Conservation (phyloP, 2,113 vertebrate species). For the Panurus biarmicus region DNA sequence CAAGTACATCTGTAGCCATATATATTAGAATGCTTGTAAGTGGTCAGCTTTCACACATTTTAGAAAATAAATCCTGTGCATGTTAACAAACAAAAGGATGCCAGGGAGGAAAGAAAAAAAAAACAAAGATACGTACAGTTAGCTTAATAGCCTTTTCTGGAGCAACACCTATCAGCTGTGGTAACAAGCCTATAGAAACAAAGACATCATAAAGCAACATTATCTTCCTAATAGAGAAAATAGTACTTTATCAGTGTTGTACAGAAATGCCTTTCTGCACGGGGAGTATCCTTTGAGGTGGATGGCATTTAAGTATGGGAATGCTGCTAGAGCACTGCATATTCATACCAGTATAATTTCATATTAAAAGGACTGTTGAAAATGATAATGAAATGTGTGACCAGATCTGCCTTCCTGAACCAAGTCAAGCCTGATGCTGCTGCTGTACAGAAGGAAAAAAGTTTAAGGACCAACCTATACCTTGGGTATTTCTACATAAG, state of each 20-base stretch:
- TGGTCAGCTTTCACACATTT: slow-evolving; percentile 18
- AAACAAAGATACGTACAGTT: slow-evolving; percentile 83
- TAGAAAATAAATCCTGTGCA: slow-evolving; percentile 33
- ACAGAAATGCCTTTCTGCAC: not conserved
- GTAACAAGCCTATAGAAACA: slow-evolving; percentile 85
- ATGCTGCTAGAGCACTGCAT: not conserved
- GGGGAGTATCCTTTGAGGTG: not conserved
- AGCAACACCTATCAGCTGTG: slow-evolving; percentile 94
- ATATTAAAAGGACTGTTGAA: not conserved
- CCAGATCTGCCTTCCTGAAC: not conserved
- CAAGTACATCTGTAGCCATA: not conserved
- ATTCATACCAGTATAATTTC: not conserved
- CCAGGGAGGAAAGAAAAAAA: not conserved
- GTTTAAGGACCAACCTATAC: not conserved
- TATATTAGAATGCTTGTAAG: slow-evolving; percentile 25
- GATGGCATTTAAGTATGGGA: not conserved
- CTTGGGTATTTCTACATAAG: not conserved
- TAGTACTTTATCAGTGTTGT: not conserved
- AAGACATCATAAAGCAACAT: slow-evolving; percentile 49
- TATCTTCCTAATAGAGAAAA: slow-evolving; percentile 35
- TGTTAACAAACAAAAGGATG: not conserved
- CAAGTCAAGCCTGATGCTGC: not conserved
- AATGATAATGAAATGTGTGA: not conserved
- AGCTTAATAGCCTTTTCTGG: slow-evolving; percentile 98
- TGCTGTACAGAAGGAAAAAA: not conserved